A percentile compares a stretch with the other conserved stretches of the same genome.
Conservation (phyloP, 1,140 invertebrate species). For the Sesamia nonagrioides region DNA sequence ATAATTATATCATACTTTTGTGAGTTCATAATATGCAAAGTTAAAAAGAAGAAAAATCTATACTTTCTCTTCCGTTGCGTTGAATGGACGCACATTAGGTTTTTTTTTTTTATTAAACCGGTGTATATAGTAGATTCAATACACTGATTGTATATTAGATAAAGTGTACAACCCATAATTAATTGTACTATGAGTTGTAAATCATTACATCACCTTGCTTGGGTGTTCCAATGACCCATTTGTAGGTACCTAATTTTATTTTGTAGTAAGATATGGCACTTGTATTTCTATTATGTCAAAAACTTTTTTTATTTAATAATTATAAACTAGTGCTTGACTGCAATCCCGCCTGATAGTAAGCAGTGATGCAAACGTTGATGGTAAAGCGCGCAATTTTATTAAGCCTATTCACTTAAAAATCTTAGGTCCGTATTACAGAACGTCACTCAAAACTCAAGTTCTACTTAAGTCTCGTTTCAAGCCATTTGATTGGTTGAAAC, state of each 20-base stretch:
- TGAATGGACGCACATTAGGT: conserved; percentile 22
- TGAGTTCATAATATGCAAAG: conserved; percentile 29
- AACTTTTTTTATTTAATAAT: too few species aligned
- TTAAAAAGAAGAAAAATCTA: conserved; percentile 38
- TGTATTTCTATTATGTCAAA: too few species aligned
- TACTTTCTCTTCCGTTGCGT: conserved; percentile 37
- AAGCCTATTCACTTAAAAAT: too few species aligned
- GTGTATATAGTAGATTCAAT: background rate
- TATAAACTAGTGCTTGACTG: too few species aligned
- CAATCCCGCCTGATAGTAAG: too few species aligned
- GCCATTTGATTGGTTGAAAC: too few species aligned
- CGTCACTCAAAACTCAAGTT: too few species aligned
- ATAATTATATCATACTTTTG: conserved; percentile 34
- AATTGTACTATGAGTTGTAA: background rate
- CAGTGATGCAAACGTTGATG: too few species aligned
- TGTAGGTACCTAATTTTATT: background rate
- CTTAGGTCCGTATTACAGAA: too few species aligned
- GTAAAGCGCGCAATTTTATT: too few species aligned
- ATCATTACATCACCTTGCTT: background rate
- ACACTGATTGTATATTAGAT: background rate
- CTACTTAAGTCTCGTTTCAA: too few species aligned
- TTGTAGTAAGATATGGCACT: too few species aligned
- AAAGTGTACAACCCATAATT: background rate
- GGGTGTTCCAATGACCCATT: background rate
- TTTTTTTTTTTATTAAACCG: background rate